Evolutionary conservation across 2,113 vertebrate genomes (phyloP), one percentile per base, ranked within the genome.

Genomic region (Malurus elegans): DNA sequence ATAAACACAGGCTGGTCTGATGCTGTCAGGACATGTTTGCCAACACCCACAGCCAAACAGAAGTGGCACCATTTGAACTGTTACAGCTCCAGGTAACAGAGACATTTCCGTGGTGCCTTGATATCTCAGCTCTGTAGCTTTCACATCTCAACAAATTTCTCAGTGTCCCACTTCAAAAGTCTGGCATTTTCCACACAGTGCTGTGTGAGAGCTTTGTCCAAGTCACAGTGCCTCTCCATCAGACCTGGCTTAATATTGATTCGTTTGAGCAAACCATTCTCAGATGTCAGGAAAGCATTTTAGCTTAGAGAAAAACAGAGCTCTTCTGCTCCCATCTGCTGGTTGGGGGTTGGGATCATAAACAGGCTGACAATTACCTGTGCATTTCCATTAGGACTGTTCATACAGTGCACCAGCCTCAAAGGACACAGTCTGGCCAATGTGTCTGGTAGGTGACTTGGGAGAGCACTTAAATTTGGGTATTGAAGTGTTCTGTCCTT

Each of bases 171-270:
- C 21, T 54, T 69, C 4, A 21, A 1, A 82, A 47, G 51, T 14
- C 21, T 13, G 69, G 28, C 3, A 0, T 45, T 88, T 57, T 45
- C 4, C 1, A 8, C 34, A 16, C 12, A 12, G 40, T 2, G 16
- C 20, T 74, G 36, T 47, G 31, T 31, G 12, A 67, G 61, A 70
- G n/a, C 61, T 75, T 48, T 58, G 44, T 56, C 48, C 36, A 31
- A 25, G 34, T 53, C 34, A 16, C 26, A 10, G 45, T 54, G 60
- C n/a, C 85, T 62, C 56, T 85, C 32, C 36, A 42, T 65, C 61
- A 24, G 48, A 20, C 14, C 26, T 65, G 38, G 12, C 65, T 71
- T 29, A 48, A 9, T 84, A 44, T 81, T 79, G 73, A 60, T 74
- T 44, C 72, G n/a, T 44, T 71, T 53, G 28, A 87, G 29, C 31